Percentiles rank a stretch among this genome's conserved stretches.
Evolutionary conservation across 2,113 vertebrate genomes (phyloP).

Genomic region (human (Homo sapiens)): DNA sequence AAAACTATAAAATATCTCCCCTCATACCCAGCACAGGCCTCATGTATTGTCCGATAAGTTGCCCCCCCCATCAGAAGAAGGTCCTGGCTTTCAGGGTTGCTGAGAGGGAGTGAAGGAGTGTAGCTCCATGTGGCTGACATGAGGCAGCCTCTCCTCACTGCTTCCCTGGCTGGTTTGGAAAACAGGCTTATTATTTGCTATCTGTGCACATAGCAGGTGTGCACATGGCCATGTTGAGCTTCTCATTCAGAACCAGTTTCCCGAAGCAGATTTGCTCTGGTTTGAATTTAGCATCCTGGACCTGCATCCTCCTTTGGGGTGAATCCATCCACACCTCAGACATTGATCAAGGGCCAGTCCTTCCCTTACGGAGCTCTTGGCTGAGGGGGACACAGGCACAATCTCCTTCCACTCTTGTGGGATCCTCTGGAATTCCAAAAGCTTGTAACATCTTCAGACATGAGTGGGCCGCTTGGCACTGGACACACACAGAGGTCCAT

Average conservation of each 20-base stretch:
- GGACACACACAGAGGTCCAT: background rate
- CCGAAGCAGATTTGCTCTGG: background rate
- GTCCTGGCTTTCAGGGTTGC: background rate
- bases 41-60: background rate
- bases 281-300: background rate
- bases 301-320: background rate
- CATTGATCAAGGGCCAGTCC: no score
- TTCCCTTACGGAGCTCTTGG: fast-evolving
- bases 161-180: background rate
- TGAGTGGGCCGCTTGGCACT: background rate
- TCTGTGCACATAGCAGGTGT: no score
- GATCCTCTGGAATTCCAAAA: background rate
- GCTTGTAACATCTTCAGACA: background rate
- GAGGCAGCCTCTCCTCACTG: background rate
- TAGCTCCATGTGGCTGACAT: fast-evolving
- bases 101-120: fast-evolving
- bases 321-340: background rate
- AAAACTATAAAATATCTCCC: background rate
- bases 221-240: background rate
- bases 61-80: fast-evolving
- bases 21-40: background rate
- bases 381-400: background rate
- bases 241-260: background rate
- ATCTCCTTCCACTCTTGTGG: background rate
- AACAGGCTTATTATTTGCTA: background rate